Conservation (phyloP, 53 echinoderm and acorn worm species). For the Echinometra lucunter region DNA sequence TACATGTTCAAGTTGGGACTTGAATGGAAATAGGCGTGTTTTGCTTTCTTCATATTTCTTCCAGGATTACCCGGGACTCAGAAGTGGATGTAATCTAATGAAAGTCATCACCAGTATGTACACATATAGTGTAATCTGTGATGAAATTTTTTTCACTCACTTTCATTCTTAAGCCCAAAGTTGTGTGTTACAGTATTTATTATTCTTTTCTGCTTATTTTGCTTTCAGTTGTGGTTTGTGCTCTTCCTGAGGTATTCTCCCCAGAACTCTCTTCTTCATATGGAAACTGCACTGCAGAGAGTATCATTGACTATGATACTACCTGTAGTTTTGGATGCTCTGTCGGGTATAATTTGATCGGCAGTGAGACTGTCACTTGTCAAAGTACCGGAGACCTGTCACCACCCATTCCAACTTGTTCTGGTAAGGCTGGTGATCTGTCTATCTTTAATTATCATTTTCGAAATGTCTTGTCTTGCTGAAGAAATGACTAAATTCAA, state of each 20-base stretch:
- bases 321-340: background rate
- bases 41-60: no score
- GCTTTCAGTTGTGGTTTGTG: background rate
- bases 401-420: background rate
- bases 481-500: no score
- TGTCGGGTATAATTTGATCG: background rate
- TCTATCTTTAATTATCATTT: no score
- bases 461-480: no score
- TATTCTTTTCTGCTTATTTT: background rate
- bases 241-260: background rate
- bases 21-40: no score
- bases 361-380: background rate
- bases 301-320: background rate
- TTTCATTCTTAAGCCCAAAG: background rate
- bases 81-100: no score
- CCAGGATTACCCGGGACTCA: no score
- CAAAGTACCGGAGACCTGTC: background rate
- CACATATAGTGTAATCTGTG: no score
- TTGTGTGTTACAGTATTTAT: no score
- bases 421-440: background rate
- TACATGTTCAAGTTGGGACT: no score
- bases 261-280: background rate
- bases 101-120: no score
- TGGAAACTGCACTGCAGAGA: background rate
- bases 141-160: no score